Percentiles rank a stretch among this genome's conserved stretches.
Evolutionary conservation across 2,797 vertebrate species (phyloP).

Genomic region (Rhinoraja longicauda): DNA sequence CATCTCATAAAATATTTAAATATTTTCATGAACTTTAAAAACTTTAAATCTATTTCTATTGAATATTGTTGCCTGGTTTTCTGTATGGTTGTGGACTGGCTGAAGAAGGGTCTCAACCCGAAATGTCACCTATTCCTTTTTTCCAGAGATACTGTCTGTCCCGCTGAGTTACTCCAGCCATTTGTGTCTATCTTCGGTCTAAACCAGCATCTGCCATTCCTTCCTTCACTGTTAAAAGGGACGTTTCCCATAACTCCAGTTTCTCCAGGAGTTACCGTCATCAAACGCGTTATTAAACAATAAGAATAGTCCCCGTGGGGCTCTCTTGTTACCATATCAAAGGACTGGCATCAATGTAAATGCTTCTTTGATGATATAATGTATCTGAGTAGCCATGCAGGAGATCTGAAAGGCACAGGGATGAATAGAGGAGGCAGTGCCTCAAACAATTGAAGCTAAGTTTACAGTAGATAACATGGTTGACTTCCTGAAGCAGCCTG

Average conservation of each 20-base stretch:
- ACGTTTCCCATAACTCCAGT: not conserved
- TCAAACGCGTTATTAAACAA: slow-evolving; percentile 30
- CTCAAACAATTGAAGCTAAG: slow-evolving; percentile 18
- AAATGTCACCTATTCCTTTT: too few relatives aligned
- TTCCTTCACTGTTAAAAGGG: not conserved
- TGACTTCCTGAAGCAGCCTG: slow-evolving; percentile 11
- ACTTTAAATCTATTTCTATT: not conserved
- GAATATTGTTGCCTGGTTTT: not conserved
- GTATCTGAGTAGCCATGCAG: not conserved
- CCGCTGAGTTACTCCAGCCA: too few relatives aligned
- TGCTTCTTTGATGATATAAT: slow-evolving; percentile 12
- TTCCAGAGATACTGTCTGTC: too few relatives aligned
- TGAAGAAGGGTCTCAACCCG: too few relatives aligned
- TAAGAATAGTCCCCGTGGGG: slow-evolving; percentile 17
- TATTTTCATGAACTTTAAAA: not conserved
- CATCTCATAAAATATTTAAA: not conserved
- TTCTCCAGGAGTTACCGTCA: not conserved
- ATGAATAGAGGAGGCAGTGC: not conserved
- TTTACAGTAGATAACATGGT: slow-evolving; percentile 23
- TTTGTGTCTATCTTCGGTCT: too few relatives aligned
- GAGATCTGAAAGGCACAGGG: not conserved
- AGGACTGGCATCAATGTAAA: slow-evolving; percentile 25
- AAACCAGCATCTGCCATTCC: too few relatives aligned
- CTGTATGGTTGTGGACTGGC: not conserved
- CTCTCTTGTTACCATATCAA: slow-evolving; percentile 31